Base-by-base conservation (phyloP, 2,888 invertebrate species). In the Melieria crassipennis region DNA sequence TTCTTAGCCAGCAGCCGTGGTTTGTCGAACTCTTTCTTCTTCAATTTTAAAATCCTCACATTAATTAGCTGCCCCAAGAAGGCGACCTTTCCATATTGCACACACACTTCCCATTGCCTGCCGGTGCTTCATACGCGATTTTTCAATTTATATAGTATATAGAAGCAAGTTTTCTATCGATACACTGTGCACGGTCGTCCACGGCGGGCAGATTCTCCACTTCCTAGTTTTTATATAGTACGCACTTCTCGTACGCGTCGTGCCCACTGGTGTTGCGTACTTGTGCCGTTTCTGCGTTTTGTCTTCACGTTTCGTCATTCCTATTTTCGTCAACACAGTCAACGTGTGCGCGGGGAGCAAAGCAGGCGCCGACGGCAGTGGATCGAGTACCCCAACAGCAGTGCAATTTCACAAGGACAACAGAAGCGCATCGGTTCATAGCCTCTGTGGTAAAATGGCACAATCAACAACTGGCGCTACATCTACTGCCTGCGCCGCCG, bases 291-390 rank as follows among this genome's bases (percentile, higher is more conserved):
- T 45, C 55, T 63, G 55, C 42, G 47, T 13, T 63, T 64, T 52
- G 47, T 69, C 13, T 71, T 65, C 50, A 60, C 50, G 74, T 74
- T 78, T 81, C 82, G 82, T 83, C 83, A 83, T 83, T 74, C 78
- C 80, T 83, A 83, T 83, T 83, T 83, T 79, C 74, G 80, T 81
- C 77, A 65, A 65, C 46, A 64, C 52, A 67, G 16, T 61, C 56
- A 58, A 64, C 60, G 61, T 45, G 61, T 55, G 30, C 55, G 57
- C 55, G 50, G 50, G 62, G 62, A 47, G 13, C 47, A 55, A 11
- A 30, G 42, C 10, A 61, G 4, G 50, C 11, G 43, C 16, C 45
- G 58, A 66, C 50, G 60, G 60, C 67, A 30, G 46, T 43, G 7
- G 42, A 66, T 5, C 50, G 50, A 48, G 42, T 57, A 69, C 61